Evolutionary conservation across 2,113 vertebrate species (phyloP).

Genomic region (Saguinus imperator): DNA sequence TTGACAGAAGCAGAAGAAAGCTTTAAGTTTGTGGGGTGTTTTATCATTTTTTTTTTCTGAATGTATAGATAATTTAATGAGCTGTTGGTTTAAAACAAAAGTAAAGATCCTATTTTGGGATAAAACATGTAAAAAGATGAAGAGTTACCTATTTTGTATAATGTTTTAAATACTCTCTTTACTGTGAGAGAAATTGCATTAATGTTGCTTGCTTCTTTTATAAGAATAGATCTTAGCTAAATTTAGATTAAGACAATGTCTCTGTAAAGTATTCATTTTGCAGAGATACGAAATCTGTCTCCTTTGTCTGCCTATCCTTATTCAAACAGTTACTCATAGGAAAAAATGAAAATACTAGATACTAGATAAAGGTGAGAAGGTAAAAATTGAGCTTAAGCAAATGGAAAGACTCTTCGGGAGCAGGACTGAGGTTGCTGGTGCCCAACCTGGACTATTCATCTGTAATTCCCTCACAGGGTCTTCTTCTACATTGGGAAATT

Average conservation of each 20-base stretch:
- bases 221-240: neutral
- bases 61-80: neutral
- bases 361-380: neutral
- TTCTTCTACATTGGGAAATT: neutral
- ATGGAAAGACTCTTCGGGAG: neutral
- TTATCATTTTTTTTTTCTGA: constrained; percentile 2
- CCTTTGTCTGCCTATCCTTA: neutral
- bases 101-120: neutral
- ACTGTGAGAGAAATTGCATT: neutral
- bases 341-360: neutral
- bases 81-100: neutral
- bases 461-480: neutral
- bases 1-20: neutral
- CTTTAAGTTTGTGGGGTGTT: neutral
- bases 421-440: neutral
- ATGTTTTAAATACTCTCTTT: neutral
- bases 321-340: neutral
- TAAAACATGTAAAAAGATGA: neutral
- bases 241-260: neutral
- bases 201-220: neutral
- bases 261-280: neutral
- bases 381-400: neutral
- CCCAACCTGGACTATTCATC: neutral
- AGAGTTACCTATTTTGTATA: neutral
- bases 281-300: neutral